Evolutionary conservation across 1,140 invertebrate species (phyloP), one percentile per base, ranked within the genome.

Genomic region (Euborellia annulipes): DNA sequence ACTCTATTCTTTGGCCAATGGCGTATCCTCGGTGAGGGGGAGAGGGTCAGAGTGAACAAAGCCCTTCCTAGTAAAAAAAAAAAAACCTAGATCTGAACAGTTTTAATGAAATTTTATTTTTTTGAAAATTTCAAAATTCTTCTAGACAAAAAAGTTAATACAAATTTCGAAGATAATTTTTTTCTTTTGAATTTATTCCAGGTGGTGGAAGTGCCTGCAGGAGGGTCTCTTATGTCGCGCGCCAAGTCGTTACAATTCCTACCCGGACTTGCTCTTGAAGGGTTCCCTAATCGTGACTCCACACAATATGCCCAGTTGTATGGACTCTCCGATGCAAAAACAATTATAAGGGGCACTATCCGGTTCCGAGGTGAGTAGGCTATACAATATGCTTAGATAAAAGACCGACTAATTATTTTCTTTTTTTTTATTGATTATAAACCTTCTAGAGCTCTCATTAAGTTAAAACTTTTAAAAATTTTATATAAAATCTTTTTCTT

Each of bases 221-320:
- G 88, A 4, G 93, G 92, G 11, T 78, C 78, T 45, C 64, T 98
- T 2, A 81, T 98, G 76, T 80, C 89, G 0, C 66, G 71, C 1
- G 74, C 79, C 0, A 70, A 79, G 36, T 67, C 76, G 2, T 66
- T 97, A 16, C 75, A 92, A 54, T 98, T 98, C 58, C 64, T 99
- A 32, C 94, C 94, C 0, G 95, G 94, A 3, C 97, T 98, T 58
- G 86, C 89, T 19, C 67, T 99, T 14, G 93, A 99, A 70, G 94
- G 91, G 6, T 84, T 92, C 71, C 90, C 85, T 0, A 99, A 99
- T 67, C 70, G 95, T 48, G 94, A 99, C 58, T 97, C 92, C 38
- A 88, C 85, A 0, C 70, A 78, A 9, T 99, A 99, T 59, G 73
- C 76, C 2, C 71, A 85, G 17, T 67, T 90, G 0, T 99, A 99